Conservation (phyloP, 2,797 vertebrate species). For the Malacoraja senta region DNA sequence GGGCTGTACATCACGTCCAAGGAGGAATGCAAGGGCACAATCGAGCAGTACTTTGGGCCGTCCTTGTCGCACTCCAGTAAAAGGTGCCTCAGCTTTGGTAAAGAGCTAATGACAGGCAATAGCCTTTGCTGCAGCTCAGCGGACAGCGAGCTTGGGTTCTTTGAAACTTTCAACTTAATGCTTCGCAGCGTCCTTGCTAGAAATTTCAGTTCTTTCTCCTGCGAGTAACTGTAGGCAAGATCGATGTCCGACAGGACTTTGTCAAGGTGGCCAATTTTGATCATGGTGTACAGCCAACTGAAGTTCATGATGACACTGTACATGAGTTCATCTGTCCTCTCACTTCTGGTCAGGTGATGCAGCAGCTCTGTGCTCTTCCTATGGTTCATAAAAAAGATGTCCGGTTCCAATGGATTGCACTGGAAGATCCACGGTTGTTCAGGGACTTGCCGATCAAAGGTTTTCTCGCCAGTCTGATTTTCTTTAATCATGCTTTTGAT, state of each 20-base stretch:
- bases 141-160: conserved; percentile 87
- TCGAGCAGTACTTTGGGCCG: conserved; percentile 96
- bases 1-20: conserved; percentile 97
- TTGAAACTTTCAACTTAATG: conserved; percentile 84
- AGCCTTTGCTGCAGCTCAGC: conserved; percentile 94
- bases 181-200: conserved; percentile 82
- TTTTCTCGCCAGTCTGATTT: conserved; percentile 79
- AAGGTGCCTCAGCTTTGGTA: conserved; percentile 92
- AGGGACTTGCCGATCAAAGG: conserved; percentile 88
- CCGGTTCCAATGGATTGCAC: conserved; percentile 90
- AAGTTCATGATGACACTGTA: conserved; percentile 98
- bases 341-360: conserved; percentile 84
- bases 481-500: conserved; percentile 77
- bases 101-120: conserved; percentile 88
- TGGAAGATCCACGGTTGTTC: conserved; percentile 99
- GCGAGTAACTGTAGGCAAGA: conserved; percentile 82
- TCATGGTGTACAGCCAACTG: conserved; percentile 98
- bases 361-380: conserved; percentile 96
- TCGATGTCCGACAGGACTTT: conserved; percentile 88
- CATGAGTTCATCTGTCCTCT: conserved; percentile 88
- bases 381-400: conserved; percentile 97
- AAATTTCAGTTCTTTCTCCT: conserved; percentile 96
- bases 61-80: conserved; percentile 97
- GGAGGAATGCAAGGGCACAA: conserved; percentile 92
- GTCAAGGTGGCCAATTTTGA: conserved; percentile 95